Evolutionary conservation across 1,140 invertebrate genomes (phyloP), one percentile per base, ranked within the genome.

Genomic region (Aphelinus atriplicis): DNA sequence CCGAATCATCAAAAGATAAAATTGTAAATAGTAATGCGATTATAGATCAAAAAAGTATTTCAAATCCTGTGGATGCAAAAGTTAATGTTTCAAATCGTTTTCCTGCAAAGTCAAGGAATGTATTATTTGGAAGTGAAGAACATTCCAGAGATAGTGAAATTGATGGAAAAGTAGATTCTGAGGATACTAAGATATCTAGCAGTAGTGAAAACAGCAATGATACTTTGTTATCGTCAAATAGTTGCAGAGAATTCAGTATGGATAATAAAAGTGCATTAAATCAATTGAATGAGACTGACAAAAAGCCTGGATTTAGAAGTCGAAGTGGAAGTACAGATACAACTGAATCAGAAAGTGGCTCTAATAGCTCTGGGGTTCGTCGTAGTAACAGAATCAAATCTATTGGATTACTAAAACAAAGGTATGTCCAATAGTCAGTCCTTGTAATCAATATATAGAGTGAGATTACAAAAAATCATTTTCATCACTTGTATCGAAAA

Each of bases 321-420:
- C 81, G 87, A 10, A 88, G 86, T 73, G 85, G 85, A 50, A 88
- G 85, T 26, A 88, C 82, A 2, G 88, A 89, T 70, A 87, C 85
- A 10, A 86, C 71, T 1, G 85, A 83, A 42, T 85, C 84, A 2
- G 88, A 90, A 71, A 87, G 84, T 75, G 83, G 87, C 55, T 88
- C 87, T 3, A 87, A 84, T 46, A 86, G 84, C 71, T 87, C 87
- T 26, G 85, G 81, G n/a, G 83, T 89, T 26, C 80, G 88, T 26
- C 80, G 88, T 43, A 89, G 88, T 73, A 89, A 83, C 78, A 82
- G 88, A 78, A 88, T 89, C 77, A 81, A 86, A 9, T 83, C 86
- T 3, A 88, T 88, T 63, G 87, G 87, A 73, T 73, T 87, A 45
- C 84, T 85, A 82, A 88, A 87, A 77, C 85, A 85, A 74, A 82